phyloP scores from a whole-genome alignment of 2,113 vertebrate genomes.

The Opisthocomus hoazin region DNA sequence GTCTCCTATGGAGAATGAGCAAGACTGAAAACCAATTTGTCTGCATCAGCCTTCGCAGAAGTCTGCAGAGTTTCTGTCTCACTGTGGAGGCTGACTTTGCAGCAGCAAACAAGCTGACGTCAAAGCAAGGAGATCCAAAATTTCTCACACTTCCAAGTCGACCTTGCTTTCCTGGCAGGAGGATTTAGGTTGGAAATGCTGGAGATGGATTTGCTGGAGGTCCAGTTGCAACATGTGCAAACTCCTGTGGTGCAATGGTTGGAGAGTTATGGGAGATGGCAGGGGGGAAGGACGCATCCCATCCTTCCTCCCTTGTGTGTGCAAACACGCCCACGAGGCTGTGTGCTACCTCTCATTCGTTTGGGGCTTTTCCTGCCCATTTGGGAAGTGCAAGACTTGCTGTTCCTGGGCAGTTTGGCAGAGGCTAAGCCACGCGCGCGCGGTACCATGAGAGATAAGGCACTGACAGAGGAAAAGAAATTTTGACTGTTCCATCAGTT shows the following conservation, averaged over 20 bases:
- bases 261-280: neutral
- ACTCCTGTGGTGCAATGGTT: neutral
- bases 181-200: neutral
- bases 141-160: neutral
- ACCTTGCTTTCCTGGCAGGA: neutral
- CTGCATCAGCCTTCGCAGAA: neutral
- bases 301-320: neutral
- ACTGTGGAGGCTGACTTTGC: neutral
- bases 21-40: neutral
- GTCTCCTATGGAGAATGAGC: neutral
- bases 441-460: neutral
- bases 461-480: neutral
- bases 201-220: neutral
- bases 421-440: fast-evolving
- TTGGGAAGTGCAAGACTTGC: neutral
- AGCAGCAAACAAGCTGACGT: neutral
- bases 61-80: neutral
- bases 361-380: neutral
- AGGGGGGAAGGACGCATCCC: neutral
- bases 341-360: neutral
- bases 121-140: neutral
- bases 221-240: neutral
- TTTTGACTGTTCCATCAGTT: neutral
- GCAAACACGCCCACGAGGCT: too few species aligned
- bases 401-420: neutral